Evolutionary conservation across 2,797 vertebrate species (phyloP).

Genomic region (Hippoglossus hippoglossus): DNA sequence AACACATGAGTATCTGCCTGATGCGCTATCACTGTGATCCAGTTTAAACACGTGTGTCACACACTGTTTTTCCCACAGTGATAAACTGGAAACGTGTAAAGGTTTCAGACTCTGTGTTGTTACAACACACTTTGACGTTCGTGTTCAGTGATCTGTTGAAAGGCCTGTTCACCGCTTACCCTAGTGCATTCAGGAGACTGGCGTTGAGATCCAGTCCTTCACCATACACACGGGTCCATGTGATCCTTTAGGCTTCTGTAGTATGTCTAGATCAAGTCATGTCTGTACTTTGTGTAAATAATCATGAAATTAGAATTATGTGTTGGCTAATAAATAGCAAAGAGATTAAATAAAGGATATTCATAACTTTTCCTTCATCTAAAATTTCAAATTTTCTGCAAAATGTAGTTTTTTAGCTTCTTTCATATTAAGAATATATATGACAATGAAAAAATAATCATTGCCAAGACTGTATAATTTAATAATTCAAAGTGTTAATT

Average conservation of each 20-base stretch:
- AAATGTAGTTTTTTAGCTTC: background rate
- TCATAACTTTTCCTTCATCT: background rate
- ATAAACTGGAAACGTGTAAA: background rate
- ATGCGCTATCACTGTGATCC: constrained; percentile 34
- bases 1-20: constrained; percentile 37
- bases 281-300: background rate
- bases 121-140: background rate
- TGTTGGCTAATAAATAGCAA: background rate
- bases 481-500: background rate
- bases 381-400: background rate
- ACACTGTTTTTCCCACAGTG: background rate
- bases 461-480: background rate
- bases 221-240: background rate
- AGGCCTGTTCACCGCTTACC: background rate
- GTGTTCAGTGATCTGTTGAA: background rate
- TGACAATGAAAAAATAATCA: background rate
- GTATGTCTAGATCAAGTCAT: background rate
- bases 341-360: background rate
- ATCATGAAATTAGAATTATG: too few relatives aligned
- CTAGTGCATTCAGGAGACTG: background rate
- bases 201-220: background rate
- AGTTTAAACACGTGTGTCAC: constrained; percentile 29
- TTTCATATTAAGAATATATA: background rate
- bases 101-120: background rate
- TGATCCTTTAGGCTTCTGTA: background rate